Evolutionary conservation across 2,888 invertebrate species (phyloP).

Genomic region (Lasioglossum leucozonium): DNA sequence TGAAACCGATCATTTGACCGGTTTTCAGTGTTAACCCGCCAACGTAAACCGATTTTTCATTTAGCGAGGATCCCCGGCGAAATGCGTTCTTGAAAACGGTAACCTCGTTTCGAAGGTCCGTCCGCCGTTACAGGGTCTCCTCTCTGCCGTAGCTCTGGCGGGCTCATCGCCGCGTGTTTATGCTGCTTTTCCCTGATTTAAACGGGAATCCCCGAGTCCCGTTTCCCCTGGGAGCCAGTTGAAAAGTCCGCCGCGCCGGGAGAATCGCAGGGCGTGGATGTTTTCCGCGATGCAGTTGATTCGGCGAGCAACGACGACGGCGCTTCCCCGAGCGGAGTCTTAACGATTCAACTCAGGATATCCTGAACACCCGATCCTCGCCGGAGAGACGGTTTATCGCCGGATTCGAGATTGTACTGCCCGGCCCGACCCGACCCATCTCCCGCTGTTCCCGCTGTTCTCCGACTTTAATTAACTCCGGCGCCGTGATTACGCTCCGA

Average conservation of each 20-base stretch:
- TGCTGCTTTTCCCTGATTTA: slow-evolving; percentile 34
- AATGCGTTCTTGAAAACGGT: neutral
- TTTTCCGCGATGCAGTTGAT: slow-evolving; percentile 17
- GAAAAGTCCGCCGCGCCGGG: slow-evolving; percentile 25
- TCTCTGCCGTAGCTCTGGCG: too few relatives aligned
- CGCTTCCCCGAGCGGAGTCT: slow-evolving; percentile 25
- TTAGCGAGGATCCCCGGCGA: neutral
- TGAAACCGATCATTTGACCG: too few relatives aligned
- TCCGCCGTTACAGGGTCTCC: neutral
- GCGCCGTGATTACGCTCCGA: neutral
- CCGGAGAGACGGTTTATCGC: slow-evolving; percentile 26
- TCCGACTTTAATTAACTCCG: slow-evolving; percentile 28
- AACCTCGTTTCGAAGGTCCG: neutral
- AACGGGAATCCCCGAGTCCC: slow-evolving; percentile 29
- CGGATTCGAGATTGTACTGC: neutral
- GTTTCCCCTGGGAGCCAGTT: neutral
- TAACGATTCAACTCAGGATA: slow-evolving; percentile 10
- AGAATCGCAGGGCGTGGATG: slow-evolving; percentile 16
- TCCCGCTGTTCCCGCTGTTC: neutral
- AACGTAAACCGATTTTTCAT: neutral
- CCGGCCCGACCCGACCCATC: neutral
- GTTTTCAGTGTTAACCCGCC: too few relatives aligned
- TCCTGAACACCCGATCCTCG: slow-evolving; percentile 12
- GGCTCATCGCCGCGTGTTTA: neutral
- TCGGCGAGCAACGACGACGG: slow-evolving; percentile 25